Evolutionary conservation across 2,113 vertebrate genomes (phyloP).

Genomic region (Pampusana beccarii): DNA sequence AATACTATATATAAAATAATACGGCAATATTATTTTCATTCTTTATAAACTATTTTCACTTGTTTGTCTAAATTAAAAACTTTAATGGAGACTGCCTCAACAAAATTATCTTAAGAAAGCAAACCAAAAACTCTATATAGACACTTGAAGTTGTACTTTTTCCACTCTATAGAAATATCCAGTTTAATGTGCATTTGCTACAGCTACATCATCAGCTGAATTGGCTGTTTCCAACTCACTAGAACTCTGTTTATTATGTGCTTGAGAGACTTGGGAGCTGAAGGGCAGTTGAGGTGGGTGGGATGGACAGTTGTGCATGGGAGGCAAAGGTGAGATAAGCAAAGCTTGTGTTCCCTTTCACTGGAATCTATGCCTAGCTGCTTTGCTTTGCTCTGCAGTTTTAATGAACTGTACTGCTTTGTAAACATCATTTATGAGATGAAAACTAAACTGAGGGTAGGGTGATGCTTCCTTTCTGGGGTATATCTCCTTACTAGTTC

Average conservation of each 20-base stretch:
- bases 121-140: background rate
- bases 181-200: background rate
- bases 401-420: background rate
- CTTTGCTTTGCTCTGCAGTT: background rate
- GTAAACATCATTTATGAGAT: background rate
- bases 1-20: background rate
- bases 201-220: background rate
- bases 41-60: background rate
- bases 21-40: background rate
- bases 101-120: background rate
- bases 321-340: background rate
- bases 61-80: background rate
- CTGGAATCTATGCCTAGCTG: background rate
- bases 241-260: background rate
- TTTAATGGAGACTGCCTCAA: background rate
- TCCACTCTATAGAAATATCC: background rate
- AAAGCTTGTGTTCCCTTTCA: background rate
- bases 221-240: background rate
- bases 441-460: background rate
- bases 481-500: background rate
- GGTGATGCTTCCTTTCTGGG: background rate
- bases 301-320: background rate
- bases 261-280: background rate
- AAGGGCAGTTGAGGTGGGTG: fast-evolving
- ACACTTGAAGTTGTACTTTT: background rate